Conservation (phyloP, 23 tunicate species). For the Trididemnum miniatum region DNA sequence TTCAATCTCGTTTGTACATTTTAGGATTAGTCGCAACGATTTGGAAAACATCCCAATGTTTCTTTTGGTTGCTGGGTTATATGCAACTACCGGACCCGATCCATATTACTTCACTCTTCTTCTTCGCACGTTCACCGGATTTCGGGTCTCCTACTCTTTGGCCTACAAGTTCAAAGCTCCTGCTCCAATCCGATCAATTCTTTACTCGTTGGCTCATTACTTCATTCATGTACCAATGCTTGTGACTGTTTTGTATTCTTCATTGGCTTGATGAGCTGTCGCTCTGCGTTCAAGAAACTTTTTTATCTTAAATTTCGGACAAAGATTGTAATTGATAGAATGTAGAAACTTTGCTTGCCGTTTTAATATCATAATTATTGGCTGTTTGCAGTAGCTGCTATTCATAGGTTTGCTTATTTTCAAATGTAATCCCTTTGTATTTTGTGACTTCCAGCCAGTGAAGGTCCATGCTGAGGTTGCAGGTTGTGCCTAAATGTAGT, state of each 20-base stretch:
- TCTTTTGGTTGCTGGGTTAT: constrained; percentile 38
- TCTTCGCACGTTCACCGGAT: constrained; percentile 41
- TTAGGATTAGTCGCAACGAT: constrained; percentile 54
- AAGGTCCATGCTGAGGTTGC: no score
- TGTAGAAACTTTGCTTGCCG: no score
- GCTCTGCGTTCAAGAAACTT: no score
- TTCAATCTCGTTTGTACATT: no score
- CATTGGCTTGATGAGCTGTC: background rate
- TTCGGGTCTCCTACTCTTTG: constrained; percentile 32
- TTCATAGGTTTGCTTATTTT: no score
- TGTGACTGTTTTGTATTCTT: constrained; percentile 6
- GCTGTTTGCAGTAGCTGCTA: no score
- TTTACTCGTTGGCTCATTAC: constrained; percentile 47
- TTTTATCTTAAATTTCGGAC: no score
- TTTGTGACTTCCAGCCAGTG: no score
- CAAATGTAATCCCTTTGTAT: no score
- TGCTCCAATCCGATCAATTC: constrained; percentile 60
- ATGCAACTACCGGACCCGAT: constrained; percentile 35
- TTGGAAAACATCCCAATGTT: constrained; percentile 54
- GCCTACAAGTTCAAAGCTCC: constrained; percentile 37
- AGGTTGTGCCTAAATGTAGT: no score
- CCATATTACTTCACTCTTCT: constrained; percentile 20
- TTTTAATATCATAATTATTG: no score
- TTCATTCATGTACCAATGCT: constrained; percentile 48
- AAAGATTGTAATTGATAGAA: no score